Evolutionary conservation across 2,888 invertebrate species (phyloP).

Genomic region (Apamea crenata): DNA sequence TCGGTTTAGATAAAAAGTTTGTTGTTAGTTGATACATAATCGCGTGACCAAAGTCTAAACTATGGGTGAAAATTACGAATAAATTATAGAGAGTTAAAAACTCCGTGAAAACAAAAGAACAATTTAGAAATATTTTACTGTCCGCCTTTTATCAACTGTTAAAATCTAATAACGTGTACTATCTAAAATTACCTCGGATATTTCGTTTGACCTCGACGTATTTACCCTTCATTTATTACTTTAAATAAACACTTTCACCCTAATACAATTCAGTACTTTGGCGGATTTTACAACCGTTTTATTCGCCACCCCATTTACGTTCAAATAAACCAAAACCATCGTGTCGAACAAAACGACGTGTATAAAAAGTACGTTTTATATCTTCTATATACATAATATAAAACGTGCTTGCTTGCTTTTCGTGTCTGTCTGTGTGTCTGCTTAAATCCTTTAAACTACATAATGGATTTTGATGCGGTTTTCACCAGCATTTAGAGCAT

Average conservation of each 20-base stretch:
- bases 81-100: neutral
- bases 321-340: conserved; percentile 39
- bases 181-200: no score
- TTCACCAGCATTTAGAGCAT: neutral
- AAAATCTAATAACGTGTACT: neutral
- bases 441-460: neutral
- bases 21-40: neutral
- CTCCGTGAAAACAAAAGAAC: neutral
- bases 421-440: neutral
- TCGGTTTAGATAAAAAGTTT: neutral
- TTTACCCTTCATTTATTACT: conserved; percentile 24
- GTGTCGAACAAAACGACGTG: conserved; percentile 30
- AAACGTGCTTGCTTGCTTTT: neutral
- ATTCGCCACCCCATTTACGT: conserved; percentile 40
- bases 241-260: conserved; percentile 23
- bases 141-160: neutral
- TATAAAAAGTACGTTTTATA: conserved; percentile 43
- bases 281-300: conserved; percentile 45
- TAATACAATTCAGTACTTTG: conserved; percentile 29
- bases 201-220: conserved; percentile 13
- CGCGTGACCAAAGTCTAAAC: neutral
- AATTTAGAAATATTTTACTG: neutral
- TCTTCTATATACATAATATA: neutral
- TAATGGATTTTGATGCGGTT: neutral
- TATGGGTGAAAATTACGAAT: neutral